phyloP scores from a whole-genome alignment of 2,797 vertebrate genomes.

The Forpus xanthops region DNA sequence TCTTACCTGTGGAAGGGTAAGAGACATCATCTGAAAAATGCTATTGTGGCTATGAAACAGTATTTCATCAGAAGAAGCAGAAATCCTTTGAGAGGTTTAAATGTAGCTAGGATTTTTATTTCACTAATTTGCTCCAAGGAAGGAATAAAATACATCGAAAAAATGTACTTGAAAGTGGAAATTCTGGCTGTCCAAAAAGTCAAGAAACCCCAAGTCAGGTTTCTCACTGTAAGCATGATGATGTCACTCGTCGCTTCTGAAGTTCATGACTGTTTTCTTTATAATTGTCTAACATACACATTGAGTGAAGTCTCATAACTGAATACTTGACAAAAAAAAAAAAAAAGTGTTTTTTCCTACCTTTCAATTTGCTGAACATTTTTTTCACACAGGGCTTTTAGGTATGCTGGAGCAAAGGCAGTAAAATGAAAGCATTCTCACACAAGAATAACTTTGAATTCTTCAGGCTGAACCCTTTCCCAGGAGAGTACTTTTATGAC shows the following conservation, averaged over 20 bases:
- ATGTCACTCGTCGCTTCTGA: neutral
- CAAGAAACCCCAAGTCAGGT: neutral
- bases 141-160: neutral
- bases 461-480: neutral
- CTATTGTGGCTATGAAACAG: neutral
- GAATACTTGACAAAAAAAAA: neutral
- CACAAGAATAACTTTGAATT: neutral
- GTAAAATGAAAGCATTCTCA: neutral
- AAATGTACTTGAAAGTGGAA: neutral
- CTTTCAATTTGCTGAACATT: neutral
- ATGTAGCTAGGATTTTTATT: neutral
- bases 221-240: neutral
- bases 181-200: neutral
- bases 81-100: neutral
- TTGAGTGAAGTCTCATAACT: neutral
- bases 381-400: neutral
- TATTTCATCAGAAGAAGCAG: neutral
- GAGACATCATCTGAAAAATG: neutral
- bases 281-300: neutral
- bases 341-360: neutral
- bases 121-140: neutral
- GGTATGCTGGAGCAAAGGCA: neutral
- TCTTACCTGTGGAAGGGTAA: neutral
- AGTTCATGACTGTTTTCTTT: neutral
- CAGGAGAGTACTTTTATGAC: fast-evolving